phyloP scores from a whole-genome alignment of 1,140 invertebrate species.

The Archegozetes longisetosus region DNA sequence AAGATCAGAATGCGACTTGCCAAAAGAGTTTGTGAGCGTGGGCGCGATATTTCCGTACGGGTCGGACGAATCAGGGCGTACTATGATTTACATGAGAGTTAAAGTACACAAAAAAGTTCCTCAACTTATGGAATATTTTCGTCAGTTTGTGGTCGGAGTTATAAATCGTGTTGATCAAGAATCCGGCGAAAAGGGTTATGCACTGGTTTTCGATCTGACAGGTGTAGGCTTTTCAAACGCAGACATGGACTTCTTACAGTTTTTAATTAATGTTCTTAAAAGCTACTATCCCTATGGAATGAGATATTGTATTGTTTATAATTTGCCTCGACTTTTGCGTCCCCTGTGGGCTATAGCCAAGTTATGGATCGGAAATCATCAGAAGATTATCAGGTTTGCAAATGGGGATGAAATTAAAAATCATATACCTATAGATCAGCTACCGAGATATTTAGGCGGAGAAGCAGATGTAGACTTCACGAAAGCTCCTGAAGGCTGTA shows the following conservation, averaged over 20 bases:
- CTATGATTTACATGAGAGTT: constrained; percentile 5
- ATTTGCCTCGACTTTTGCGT: constrained; percentile 7
- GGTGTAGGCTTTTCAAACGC: constrained; percentile 3
- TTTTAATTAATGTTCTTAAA: constrained; percentile 2
- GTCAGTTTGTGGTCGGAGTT: constrained; percentile 6
- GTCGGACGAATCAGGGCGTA: constrained; percentile 3
- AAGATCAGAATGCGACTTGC: constrained; percentile 9
- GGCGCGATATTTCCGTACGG: constrained; percentile 13
- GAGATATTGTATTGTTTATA: constrained; percentile 9
- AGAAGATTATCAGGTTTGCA: constrained; percentile 16
- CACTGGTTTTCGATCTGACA: constrained; percentile 13
- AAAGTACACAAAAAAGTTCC: constrained; percentile 7
- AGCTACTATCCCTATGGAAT: constrained; percentile 14
- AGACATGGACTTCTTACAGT: constrained; percentile 10
- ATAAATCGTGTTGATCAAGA: constrained; percentile 3
- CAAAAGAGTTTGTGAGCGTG: constrained; percentile 12
- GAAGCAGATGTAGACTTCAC: constrained; percentile 8
- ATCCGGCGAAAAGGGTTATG: neutral
- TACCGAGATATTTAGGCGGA: constrained; percentile 20
- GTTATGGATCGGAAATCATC: constrained; percentile 7
- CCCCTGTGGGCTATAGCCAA: constrained; percentile 8
- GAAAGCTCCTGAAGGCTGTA: neutral
- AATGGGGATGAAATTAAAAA: constrained; percentile 14
- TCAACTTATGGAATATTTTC: neutral
- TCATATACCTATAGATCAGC: constrained; percentile 14